Evolutionary conservation across 2,888 invertebrate species (phyloP), one percentile per base, ranked within the genome.

Genomic region (Erpobdella octoculata): DNA sequence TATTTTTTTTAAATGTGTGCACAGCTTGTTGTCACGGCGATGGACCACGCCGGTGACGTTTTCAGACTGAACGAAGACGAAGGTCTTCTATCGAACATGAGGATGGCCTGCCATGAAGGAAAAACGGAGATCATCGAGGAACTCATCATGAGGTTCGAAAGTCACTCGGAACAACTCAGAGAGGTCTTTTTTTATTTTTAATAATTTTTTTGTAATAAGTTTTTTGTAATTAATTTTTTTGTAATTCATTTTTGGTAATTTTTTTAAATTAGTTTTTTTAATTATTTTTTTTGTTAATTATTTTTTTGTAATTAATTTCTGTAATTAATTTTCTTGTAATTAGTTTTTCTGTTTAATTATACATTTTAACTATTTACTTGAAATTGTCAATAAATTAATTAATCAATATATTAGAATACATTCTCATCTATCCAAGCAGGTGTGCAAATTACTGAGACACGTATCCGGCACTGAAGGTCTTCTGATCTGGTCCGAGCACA

Each of bases 111-210:
- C 46, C 84, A 90, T 76, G 87, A 89, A 76, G 90, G 90, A 74
- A 91, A 92, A 86, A 88, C 91, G 79, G 92, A 93, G 83, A 89
- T 91, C 83, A 89, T 97, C 79, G 92, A 94, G 84, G 93, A 91
- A 84, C 90, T 91, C 83, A 90, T 93, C 79, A 92, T 93, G 85
- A 90, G 91, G 84, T 96, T 97, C 84, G 91, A 92, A 83, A 96
- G 97, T 85, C 93, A 94, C 85, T 91, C 95, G 82, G 97, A 97
- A 85, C 97, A 97, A 85, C 91, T 97, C 81, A 90, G 96, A 84
- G 97, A 98, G 88, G 95, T 94, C 5, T 35, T 21, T 62, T 33
- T 59, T 59, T 59, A n/a, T 59, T 59, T 59, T 9, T 59, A 59
- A 25, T 59, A 15, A 1, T 25, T 3, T 61, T 28, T 28, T 25